Percentiles rank a stretch among this genome's conserved stretches.
These are phyloP conservation scores for Hiodon tergisus DNA, from an alignment of 2,113 vertebrate genomes.

Conservation along the genomic window DNA sequence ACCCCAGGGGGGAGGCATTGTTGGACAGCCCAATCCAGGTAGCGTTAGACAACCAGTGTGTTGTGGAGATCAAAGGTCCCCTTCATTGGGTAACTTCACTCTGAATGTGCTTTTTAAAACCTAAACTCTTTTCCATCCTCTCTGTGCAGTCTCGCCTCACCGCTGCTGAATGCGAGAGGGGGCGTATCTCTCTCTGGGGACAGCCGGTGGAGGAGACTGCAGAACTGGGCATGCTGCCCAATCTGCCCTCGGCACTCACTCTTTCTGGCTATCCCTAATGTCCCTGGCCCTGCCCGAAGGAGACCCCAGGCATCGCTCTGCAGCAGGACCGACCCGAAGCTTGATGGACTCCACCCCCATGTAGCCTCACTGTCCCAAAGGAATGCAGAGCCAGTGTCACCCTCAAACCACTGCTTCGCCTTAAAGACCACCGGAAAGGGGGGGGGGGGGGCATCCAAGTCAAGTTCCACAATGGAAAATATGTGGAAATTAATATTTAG, in stretches of 20 bases:
- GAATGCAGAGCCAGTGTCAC: conserved; percentile 32
- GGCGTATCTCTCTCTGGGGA: conserved; percentile 35
- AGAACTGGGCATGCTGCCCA: conserved; percentile 41
- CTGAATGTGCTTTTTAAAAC: conserved; percentile 18
- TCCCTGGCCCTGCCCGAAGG: conserved; percentile 39
- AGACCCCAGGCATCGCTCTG: conserved; percentile 15
- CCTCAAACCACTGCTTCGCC: conserved; percentile 24
- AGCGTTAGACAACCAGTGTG: too few species aligned
- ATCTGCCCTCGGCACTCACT: conserved; percentile 36
- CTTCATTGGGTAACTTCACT: conserved; percentile 5
- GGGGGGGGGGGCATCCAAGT: conserved; percentile 37
- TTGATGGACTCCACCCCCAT: background rate
- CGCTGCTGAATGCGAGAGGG: conserved; percentile 9
- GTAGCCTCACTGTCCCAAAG: background rate
- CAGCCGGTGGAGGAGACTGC: conserved; percentile 40
- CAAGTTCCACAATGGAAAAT: conserved; percentile 30
- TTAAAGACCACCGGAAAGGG: conserved; percentile 27
- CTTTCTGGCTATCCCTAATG: conserved; percentile 43
- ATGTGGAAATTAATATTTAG: background rate
- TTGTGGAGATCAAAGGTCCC: background rate
- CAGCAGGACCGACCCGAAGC: conserved; percentile 9
- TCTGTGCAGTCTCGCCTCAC: conserved; percentile 3
- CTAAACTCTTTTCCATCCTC: background rate
- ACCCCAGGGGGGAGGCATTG: too few species aligned
- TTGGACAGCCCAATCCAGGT: too few species aligned